These are phyloP conservation scores for Gila robusta DNA, from an alignment of 2,797 vertebrate species.

Conservation along the genomic window DNA sequence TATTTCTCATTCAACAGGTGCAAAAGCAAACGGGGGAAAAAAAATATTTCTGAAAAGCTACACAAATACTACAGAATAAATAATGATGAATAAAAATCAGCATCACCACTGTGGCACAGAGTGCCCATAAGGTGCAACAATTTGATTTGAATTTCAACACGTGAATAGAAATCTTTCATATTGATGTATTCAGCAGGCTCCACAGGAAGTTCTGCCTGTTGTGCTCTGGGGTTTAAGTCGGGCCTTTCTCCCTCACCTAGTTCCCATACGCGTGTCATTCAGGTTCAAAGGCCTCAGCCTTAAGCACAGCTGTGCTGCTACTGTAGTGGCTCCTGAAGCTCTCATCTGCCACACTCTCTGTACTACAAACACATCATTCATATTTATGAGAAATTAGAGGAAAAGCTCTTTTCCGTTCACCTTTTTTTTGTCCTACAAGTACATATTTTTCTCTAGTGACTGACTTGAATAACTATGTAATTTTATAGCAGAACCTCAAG, in stretches of 20 bases:
- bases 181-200: constrained; percentile 34
- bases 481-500: background rate
- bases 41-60: background rate
- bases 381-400: constrained; percentile 44
- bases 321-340: constrained; percentile 17
- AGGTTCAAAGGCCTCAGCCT: constrained; percentile 35
- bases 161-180: constrained; percentile 47
- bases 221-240: background rate
- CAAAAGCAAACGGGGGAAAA: constrained; percentile 3
- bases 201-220: constrained; percentile 12
- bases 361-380: constrained; percentile 44
- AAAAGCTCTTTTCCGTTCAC: background rate
- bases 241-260: constrained; percentile 10
- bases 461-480: constrained; percentile 14
- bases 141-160: constrained; percentile 43
- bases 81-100: constrained; percentile 15
- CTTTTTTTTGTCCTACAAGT: constrained; percentile 7
- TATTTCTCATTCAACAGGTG: background rate
- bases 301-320: constrained; percentile 10
- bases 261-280: constrained; percentile 6
- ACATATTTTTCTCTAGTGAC: background rate
- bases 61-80: constrained; percentile 4
- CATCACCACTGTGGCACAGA: background rate
- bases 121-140: background rate
- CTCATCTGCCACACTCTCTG: constrained; percentile 21